Evolutionary conservation across 2,888 invertebrate genomes (phyloP), one percentile per base, ranked within the genome.

Genomic region (Cheiracanthium punctorium): DNA sequence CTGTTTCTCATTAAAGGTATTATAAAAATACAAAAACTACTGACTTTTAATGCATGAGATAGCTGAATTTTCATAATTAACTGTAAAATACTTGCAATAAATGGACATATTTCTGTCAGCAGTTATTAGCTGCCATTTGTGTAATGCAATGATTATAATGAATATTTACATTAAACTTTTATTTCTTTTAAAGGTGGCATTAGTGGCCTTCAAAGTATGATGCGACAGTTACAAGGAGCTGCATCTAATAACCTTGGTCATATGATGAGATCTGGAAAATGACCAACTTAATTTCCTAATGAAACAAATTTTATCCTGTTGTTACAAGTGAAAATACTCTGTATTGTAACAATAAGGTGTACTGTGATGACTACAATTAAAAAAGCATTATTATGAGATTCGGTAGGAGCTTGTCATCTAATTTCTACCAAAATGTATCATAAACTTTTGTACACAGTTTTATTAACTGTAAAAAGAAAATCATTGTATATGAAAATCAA

Each of bases 161-260:
- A n/a, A n/a, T n/a, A n/a, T n/a, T n/a, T n/a, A n/a, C n/a, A n/a
- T n/a, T n/a, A n/a, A n/a, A n/a, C n/a, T 33, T 24, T 52, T 71
- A 72, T 79, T 65, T 67, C 41, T 52, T 88, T 8, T 32, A 89
- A 90, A 98, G 98, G 98, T 90, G 99, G 99, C 30, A 97, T 98
- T 95, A 94, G 95, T 28, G 99, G 98, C 0, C 93, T 99, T 29
- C 98, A 98, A 91, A 98, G 96, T 91, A 98, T 99, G 96, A 98
- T 99, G 98, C 93, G 96, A 90, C 99, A 98, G 91, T 93, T 98
- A 89, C 95, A 95, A 91, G 92, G 92, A 43, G 92, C 92, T 1
- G 91, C 91, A 37, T 71, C 87, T 48, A 90, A 91, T 89, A 90
- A 90, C 17, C 87, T 89, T 58, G 90, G 90, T 30, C 84, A 89